phyloP scores from a whole-genome alignment of 1,140 invertebrate genomes.

The Halictus rubicundus region DNA sequence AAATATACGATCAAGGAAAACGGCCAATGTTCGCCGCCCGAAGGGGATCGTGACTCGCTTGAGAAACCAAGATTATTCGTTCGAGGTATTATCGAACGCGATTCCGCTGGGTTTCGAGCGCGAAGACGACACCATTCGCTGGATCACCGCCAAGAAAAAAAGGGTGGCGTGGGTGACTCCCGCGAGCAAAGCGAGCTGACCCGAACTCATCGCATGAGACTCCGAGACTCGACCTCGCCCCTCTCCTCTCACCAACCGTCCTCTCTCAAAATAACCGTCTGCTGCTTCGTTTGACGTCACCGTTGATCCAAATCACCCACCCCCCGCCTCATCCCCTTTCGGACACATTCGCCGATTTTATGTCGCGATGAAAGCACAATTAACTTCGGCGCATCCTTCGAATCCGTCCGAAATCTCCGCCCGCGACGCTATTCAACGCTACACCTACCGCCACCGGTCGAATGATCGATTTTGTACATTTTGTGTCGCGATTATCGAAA shows the following conservation, averaged over 20 bases:
- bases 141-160: constrained; percentile 69
- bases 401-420: no score
- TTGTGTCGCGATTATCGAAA: no score
- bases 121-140: constrained; percentile 56
- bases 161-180: constrained; percentile 76
- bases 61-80: neutral
- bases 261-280: constrained; percentile 73
- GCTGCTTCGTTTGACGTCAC: constrained; percentile 72
- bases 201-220: constrained; percentile 68
- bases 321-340: neutral
- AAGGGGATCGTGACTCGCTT: neutral
- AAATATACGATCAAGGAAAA: neutral
- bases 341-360: constrained; percentile 61
- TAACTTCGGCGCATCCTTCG: neutral
- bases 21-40: no score
- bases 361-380: constrained; percentile 34
- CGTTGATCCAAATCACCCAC: constrained; percentile 59
- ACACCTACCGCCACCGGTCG: no score
- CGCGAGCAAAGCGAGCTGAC: constrained; percentile 73
- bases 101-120: constrained; percentile 35
- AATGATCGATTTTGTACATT: no score
- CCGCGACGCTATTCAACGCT: no score
- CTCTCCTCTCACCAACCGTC: constrained; percentile 55
- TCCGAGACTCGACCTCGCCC: constrained; percentile 72
- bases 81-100: constrained; percentile 22